phyloP scores from a whole-genome alignment of 1,140 invertebrate genomes.

The Pogonognathellus flavescens region DNA sequence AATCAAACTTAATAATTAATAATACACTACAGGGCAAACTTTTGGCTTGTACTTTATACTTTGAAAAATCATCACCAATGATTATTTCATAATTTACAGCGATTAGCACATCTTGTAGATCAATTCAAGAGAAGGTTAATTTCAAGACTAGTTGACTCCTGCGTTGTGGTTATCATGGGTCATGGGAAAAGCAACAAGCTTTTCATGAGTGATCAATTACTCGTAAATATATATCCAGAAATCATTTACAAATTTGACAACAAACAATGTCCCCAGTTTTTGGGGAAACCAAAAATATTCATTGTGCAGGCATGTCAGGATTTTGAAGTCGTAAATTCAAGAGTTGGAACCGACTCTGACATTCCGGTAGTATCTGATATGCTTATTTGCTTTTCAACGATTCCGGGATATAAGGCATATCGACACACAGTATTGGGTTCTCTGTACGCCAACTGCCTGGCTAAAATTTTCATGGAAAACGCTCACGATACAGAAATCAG shows the following conservation, averaged over 20 bases:
- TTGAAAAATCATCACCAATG: background rate
- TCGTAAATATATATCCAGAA: conserved; percentile 53
- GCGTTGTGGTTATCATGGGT: conserved; percentile 75
- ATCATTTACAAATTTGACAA: conserved; percentile 66
- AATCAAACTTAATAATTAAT: too few relatives aligned
- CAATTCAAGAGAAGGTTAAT: conserved; percentile 58
- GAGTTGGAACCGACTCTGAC: conserved; percentile 46
- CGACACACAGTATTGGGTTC: conserved; percentile 57
- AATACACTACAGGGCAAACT: too few relatives aligned
- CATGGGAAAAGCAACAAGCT: conserved; percentile 71
- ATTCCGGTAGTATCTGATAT: conserved; percentile 55
- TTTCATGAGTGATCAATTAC: background rate
- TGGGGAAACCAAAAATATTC: conserved; percentile 70
- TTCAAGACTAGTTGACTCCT: conserved; percentile 70
- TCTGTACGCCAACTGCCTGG: conserved; percentile 83
- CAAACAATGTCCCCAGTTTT: conserved; percentile 67
- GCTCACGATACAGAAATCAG: background rate
- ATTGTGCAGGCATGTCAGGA: conserved; percentile 70
- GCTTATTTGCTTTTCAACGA: conserved; percentile 62
- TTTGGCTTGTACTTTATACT: too few relatives aligned
- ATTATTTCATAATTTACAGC: conserved; percentile 55
- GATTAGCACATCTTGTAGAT: conserved; percentile 2
- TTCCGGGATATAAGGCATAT: conserved; percentile 61
- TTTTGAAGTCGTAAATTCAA: conserved; percentile 51
- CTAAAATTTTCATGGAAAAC: conserved; percentile 77